Base-by-base conservation (phyloP, 2,888 invertebrate species). In the Sthenelais limicola region DNA sequence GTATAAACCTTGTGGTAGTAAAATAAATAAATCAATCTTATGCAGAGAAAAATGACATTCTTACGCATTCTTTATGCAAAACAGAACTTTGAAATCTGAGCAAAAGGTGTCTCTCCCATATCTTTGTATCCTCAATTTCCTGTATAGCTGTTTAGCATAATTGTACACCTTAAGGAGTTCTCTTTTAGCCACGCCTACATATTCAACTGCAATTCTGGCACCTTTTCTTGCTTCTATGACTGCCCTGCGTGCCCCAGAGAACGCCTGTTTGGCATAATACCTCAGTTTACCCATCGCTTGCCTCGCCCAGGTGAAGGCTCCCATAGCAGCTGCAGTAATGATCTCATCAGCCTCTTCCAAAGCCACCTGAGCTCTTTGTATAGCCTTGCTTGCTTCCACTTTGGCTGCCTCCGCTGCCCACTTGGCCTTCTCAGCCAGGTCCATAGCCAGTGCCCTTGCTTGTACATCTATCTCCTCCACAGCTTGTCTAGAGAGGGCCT, bases 81-180 rank as follows among this genome's bases (percentile, higher is more conserved):
- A 24, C 5, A 30, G 2, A 1, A 48, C 48, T n/a, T 67, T 67
- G 28, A 48, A 21, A 9, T 47, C 48, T 9, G 67, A 43, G 30
- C 67, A 67, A 30, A 30, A 67, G 3, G 67, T 67, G 48, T 67
- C 67, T 12, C 21, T 48, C 7, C 48, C 67, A 15, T 38, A 32
- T 26, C 67, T 43, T 21, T 9, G 26, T n/a, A 67, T 48, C 9
- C 43, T 28, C 47, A 67, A 18, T 30, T 67, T 43, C 7, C 43
- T 12, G 21, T 43, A 43, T 18, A 30, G 32, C 18, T 15, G 28
- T 48, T 48, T 48, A 15, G 32, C 47, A 26, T 15, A 18, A 3
- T 47, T 32, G 32, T 67, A 67, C 18, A 18, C 21, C 30, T 67
- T 48, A 3, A 67, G 47, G 18, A 67, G 21, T 18, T 67, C 48